A percentile compares a stretch with the other conserved stretches of the same genome.
Evolutionary conservation across 2,797 vertebrate species (phyloP).

Genomic region (Salarias fasciatus): DNA sequence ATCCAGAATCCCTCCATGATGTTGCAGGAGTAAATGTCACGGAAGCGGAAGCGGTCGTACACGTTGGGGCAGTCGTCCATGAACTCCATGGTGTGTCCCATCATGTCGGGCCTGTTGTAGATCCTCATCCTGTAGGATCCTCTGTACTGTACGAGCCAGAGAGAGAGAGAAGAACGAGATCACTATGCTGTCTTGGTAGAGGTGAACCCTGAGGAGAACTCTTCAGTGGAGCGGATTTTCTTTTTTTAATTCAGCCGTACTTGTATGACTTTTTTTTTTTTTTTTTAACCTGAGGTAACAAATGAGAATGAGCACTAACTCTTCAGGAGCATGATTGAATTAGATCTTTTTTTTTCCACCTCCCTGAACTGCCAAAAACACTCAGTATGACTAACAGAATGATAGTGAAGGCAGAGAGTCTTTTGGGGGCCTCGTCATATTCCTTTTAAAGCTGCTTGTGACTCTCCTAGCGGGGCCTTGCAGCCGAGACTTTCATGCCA

Average conservation of each 20-base stretch:
- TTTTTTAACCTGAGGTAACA: conserved; percentile 38
- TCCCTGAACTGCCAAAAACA: conserved; percentile 63
- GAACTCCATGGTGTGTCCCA: conserved; percentile 83
- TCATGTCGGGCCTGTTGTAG: conserved; percentile 82
- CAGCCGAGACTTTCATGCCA: conserved; percentile 68
- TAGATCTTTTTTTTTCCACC: conserved; percentile 8
- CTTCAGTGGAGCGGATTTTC: not conserved
- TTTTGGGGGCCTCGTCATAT: conserved; percentile 68
- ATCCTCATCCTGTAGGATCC: conserved; percentile 82
- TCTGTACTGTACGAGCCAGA: conserved; percentile 72
- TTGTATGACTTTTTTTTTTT: not conserved
- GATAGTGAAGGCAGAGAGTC: conserved; percentile 72
- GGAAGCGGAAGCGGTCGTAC: conserved; percentile 76
- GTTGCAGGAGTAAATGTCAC: conserved; percentile 82
- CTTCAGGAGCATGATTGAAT: conserved; percentile 42
- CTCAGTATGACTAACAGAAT: conserved; percentile 71
- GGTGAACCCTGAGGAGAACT: conserved; percentile 16
- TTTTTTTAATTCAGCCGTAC: conserved; percentile 5
- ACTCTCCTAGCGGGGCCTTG: conserved; percentile 77
- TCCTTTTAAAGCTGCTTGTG: conserved; percentile 76
- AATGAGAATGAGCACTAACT: conserved; percentile 42
- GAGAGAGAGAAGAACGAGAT: conserved; percentile 30
- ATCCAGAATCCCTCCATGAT: conserved; percentile 83
- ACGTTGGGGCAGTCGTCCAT: conserved; percentile 84
- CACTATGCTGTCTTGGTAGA: conserved; percentile 26